These are phyloP conservation scores for Microtus ochrogaster DNA, from an alignment of 2,113 vertebrate species.

Conservation along the genomic window DNA sequence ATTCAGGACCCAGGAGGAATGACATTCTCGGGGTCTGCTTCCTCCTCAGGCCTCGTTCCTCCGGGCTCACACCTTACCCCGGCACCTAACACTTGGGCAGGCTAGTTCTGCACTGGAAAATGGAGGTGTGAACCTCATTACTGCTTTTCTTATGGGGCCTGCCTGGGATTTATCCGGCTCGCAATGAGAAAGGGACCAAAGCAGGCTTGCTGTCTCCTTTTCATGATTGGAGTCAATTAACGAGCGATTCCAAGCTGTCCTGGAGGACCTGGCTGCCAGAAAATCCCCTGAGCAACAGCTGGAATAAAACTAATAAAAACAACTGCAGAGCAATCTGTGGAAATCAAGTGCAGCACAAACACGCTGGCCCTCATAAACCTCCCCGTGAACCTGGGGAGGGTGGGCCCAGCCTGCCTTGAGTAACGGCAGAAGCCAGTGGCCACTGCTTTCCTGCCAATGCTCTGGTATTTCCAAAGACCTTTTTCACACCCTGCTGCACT, in stretches of 20 bases:
- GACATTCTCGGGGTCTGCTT: conserved; percentile 19
- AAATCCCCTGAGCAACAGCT: conserved; percentile 65
- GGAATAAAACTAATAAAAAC: conserved; percentile 75
- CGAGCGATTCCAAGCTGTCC: conserved; percentile 49
- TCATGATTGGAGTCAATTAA: conserved; percentile 68
- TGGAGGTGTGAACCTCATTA: conserved; percentile 70
- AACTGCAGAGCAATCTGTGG: conserved; percentile 53
- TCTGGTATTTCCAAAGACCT: background rate
- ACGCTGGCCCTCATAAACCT: conserved; percentile 63
- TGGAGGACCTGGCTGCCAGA: conserved; percentile 21
- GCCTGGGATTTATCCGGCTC: conserved; percentile 14
- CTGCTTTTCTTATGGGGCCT: background rate
- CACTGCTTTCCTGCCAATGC: background rate
- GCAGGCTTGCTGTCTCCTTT: conserved; percentile 49
- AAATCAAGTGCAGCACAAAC: conserved; percentile 69
- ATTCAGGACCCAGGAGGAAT: conserved; percentile 43
- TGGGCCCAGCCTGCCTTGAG: background rate
- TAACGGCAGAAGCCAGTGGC: background rate
- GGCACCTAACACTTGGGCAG: conserved; percentile 54
- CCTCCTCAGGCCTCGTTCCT: background rate
- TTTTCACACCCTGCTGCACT: background rate
- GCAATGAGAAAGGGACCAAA: conserved; percentile 60
- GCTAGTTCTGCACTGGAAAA: background rate
- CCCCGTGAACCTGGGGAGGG: conserved; percentile 54
- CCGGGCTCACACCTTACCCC: conserved; percentile 15